Base-by-base conservation (phyloP, 2,113 vertebrate species). In the Centropristis striata region DNA sequence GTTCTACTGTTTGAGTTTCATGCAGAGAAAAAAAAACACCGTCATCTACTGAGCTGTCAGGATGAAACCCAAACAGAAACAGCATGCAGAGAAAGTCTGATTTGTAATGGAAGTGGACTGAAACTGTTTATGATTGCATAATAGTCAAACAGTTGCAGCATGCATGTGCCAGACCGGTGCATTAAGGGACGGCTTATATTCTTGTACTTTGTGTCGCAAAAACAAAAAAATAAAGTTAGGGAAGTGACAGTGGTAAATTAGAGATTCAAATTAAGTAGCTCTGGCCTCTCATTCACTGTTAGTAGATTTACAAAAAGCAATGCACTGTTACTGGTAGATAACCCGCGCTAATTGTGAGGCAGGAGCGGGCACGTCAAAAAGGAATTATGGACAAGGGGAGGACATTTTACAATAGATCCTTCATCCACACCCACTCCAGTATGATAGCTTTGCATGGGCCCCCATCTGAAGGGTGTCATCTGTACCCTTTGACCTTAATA, bases 41-140 rank as follows among this genome's bases (percentile, higher is more conserved):
- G 8, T 18, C 41, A 21, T 32, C 28, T 39, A 15, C 8, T 53
- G 63, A 60, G 37, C 18, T 49, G 13, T 25, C 1, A 2, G n/a
- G 21, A 36, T 64, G 72, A 84, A 85, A 81, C 67, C 21, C 73
- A 70, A 59, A 74, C 12, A 65, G 13, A 75, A 42, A 51, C 21
- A 18, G n/a, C 6, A 18, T 13, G 37, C 44, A 47, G 14, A 49
- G 21, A 49, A 51, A 44, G 39, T 18, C 23, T 57, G 32, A 12
- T 23, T 60, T 32, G 53, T 41, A 14, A 41, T 67, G 16, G 4
- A 25, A 44, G 42, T 1, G 0, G 23, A n/a, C 50, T 21, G 54
- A 69, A 44, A 39, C 25, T 14, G 12, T 37, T 39, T 4, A 4
- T 14, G 11, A 5, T 71, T 71, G 27, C 37, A 60, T 32, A 53